Evolutionary conservation across 1,140 invertebrate genomes (phyloP).

Genomic region (Brevipalpus yothersi): DNA sequence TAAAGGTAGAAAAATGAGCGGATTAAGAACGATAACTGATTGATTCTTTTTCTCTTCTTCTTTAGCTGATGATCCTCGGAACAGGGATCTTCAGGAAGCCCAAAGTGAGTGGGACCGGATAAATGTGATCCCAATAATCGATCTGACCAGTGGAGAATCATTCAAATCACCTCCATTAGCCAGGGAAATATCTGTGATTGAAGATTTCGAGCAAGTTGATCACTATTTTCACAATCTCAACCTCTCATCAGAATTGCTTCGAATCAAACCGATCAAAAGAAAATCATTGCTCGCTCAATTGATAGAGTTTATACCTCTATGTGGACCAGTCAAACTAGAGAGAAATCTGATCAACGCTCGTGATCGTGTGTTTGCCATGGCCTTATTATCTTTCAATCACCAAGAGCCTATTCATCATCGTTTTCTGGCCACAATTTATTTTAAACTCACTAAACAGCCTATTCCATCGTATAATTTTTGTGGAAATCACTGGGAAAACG

Average conservation of each 20-base stretch:
- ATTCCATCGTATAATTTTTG: slow-evolving; percentile 23
- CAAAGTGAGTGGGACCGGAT: slow-evolving; percentile 2
- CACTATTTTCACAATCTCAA: neutral
- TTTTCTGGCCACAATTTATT: slow-evolving; percentile 28
- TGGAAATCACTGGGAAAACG: slow-evolving; percentile 30
- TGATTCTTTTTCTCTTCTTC: neutral
- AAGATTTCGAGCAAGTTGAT: neutral
- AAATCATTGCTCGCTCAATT: neutral
- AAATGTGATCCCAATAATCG: slow-evolving; percentile 1
- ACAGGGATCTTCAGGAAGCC: neutral
- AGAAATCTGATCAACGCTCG: slow-evolving; percentile 18
- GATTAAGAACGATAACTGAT: no score
- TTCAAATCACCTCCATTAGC: neutral
- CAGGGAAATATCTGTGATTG: neutral
- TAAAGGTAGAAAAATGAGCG: no score
- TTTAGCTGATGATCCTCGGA: neutral
- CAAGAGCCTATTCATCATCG: slow-evolving; percentile 21
- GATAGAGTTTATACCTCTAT: neutral
- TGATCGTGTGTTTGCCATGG: slow-evolving; percentile 25
- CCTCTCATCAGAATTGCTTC: neutral
- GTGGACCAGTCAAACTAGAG: slow-evolving; percentile 15
- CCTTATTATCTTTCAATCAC: slow-evolving; percentile 24
- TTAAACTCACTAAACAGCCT: slow-evolving; percentile 23
- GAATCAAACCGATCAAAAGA: neutral
- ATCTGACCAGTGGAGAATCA: neutral